Evolutionary conservation across 1,140 invertebrate genomes (phyloP).

Genomic region (Aradophagus sp.): DNA sequence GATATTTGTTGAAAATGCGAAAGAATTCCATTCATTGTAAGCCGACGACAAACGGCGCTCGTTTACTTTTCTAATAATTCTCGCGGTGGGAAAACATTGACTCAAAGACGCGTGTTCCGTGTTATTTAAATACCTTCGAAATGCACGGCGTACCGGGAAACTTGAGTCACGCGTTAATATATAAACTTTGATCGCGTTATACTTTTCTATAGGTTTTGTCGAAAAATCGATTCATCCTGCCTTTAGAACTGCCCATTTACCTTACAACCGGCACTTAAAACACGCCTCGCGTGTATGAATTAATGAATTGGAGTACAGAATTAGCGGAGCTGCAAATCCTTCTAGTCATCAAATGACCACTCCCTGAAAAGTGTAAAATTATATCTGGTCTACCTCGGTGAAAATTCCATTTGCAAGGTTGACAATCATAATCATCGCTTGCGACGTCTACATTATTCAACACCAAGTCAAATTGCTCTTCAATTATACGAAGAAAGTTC

Average conservation of each 20-base stretch:
- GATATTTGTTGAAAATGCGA: constrained; percentile 63
- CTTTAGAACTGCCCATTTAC: constrained; percentile 41
- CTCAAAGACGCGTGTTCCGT: too few species aligned
- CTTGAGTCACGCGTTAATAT: constrained; percentile 5
- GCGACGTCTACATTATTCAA: constrained; percentile 24
- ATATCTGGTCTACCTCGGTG: constrained; percentile 41
- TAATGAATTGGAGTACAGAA: constrained; percentile 54
- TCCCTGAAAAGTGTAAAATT: constrained; percentile 54
- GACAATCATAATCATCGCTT: constrained; percentile 40
- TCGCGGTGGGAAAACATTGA: too few species aligned
- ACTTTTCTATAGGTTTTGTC: constrained; percentile 31
- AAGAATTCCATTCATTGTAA: constrained; percentile 69
- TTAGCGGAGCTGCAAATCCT: constrained; percentile 56
- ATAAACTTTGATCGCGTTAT: constrained; percentile 27
- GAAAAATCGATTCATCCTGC: constrained; percentile 52
- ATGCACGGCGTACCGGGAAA: constrained; percentile 9
- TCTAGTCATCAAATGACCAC: constrained; percentile 57
- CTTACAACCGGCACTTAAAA: constrained; percentile 53
- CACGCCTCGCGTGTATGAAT: constrained; percentile 56
- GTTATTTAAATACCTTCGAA: too few species aligned
- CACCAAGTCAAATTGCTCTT: constrained; percentile 14
- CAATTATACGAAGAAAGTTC: constrained; percentile 23
- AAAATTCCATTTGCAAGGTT: constrained; percentile 49
- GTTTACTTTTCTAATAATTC: too few species aligned
- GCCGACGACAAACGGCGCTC: constrained; percentile 51